Evolutionary conservation across 2,113 vertebrate genomes (phyloP), one percentile per base, ranked within the genome.

Genomic region (Mobula hypostoma): DNA sequence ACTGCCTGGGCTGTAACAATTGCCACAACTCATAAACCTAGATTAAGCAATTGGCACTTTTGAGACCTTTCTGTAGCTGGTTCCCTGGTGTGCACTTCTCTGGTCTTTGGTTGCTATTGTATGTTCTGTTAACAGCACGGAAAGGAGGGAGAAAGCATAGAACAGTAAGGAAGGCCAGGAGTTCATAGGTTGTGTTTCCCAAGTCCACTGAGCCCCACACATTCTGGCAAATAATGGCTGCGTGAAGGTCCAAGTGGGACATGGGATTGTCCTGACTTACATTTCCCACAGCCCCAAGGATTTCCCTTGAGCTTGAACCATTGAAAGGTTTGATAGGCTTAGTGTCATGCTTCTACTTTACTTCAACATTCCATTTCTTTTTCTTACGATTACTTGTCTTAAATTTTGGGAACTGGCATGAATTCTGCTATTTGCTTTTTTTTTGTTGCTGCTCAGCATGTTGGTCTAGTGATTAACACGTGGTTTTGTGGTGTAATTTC

Each of bases 241-340:
- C 63, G n/a, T 63, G 17, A 68, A 91, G 66, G 63, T 61, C 27
- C 8, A 17, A 19, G 5, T n/a, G 29, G 63, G 32, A 68, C 66
- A n/a, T 36, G 36, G 36, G 78, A 40, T 11, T 80, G 78, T n/a
- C 78, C 32, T 14, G n/a, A 80, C 80, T 56, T 91, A n/a, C 87
- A 70, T 68, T 66, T 91, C 63, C 61, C 63, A 17, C 61, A 91
- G 29, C 63, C 63, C 87, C 15, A 36, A 32, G 63, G 87, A 56
- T n/a, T 32, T 3, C n/a, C 66, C 11, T 19, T 2, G 63, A 70
- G 63, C n/a, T 36, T 68, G 63, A 32, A 68, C n/a, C 32, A 91
- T 91, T 91, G 87, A 91, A 91, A 9, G 15, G 66, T 70, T 91
- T 91, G 87, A 91, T 70, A n/a, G 87, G n/a, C 63, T 91, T 91